phyloP scores from a whole-genome alignment of 2,113 vertebrate genomes.

The Speoplatyrhinus poulsoni region DNA sequence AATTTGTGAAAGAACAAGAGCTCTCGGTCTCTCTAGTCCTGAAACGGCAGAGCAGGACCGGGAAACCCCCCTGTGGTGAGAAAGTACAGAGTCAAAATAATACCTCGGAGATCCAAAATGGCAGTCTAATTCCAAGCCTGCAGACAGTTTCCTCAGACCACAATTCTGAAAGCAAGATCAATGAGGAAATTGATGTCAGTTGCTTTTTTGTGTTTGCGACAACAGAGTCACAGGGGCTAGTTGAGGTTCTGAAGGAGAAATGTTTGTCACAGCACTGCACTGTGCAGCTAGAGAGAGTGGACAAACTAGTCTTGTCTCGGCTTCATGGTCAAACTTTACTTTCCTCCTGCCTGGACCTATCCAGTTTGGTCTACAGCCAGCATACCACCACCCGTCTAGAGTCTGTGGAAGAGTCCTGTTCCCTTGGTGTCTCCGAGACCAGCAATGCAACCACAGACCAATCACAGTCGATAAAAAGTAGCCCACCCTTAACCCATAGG shows the following conservation, averaged over 20 bases:
- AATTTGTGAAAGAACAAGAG: not conserved
- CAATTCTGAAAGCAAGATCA: not conserved
- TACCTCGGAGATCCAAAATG: not conserved
- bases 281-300: constrained; percentile 52
- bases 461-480: not conserved
- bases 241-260: constrained; percentile 50
- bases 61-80: not conserved
- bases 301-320: constrained; percentile 17
- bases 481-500: not conserved
- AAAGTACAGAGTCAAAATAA: constrained; percentile 2
- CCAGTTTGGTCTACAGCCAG: not conserved
- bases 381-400: not conserved
- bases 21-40: constrained; percentile 15
- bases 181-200: constrained; percentile 22
- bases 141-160: constrained; percentile 11
- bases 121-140: not conserved
- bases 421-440: not conserved
- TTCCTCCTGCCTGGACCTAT: constrained; percentile 47
- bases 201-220: constrained; percentile 41
- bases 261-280: constrained; percentile 53
- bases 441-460: not conserved
- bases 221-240: constrained; percentile 44
- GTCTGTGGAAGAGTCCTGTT: not conserved
- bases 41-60: not conserved
- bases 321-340: constrained; percentile 23